Evolutionary conservation across 1,140 invertebrate species (phyloP).

Genomic region (Trachymyrmex cornetzi): DNA sequence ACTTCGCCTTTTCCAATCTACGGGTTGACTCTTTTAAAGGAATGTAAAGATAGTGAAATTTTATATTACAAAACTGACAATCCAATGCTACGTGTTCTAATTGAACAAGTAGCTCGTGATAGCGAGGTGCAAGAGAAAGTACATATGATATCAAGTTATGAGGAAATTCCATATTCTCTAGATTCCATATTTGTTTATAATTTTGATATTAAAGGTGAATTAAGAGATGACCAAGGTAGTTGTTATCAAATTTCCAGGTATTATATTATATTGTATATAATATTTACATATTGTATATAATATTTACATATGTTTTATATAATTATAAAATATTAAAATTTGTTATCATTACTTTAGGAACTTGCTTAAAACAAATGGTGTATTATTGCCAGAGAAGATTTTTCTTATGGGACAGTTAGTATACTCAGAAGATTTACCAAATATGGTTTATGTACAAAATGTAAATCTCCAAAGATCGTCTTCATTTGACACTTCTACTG

Average conservation of each 20-base stretch:
- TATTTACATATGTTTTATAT: slow-evolving; percentile 45
- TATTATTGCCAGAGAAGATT: slow-evolving; percentile 84
- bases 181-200: slow-evolving; percentile 79
- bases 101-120: slow-evolving; percentile 75
- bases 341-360: slow-evolving; percentile 66
- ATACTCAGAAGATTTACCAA: slow-evolving; percentile 79
- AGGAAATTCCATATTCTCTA: slow-evolving; percentile 69
- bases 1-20: slow-evolving; percentile 83
- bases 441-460: slow-evolving; percentile 79
- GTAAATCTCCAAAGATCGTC: slow-evolving; percentile 72
- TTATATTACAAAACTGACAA: slow-evolving; percentile 78
- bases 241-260: slow-evolving; percentile 76
- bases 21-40: slow-evolving; percentile 79
- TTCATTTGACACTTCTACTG: slow-evolving; percentile 30
- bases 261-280: slow-evolving; percentile 17
- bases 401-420: slow-evolving; percentile 80
- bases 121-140: slow-evolving; percentile 72
- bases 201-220: slow-evolving; percentile 81
- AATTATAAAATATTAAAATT: slow-evolving; percentile 44
- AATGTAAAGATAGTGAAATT: slow-evolving; percentile 69
- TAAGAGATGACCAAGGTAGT: slow-evolving; percentile 77
- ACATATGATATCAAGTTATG: slow-evolving; percentile 68
- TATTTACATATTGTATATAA: slow-evolving; percentile 25
- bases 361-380: slow-evolving; percentile 77
- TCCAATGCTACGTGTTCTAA: slow-evolving; percentile 66